Evolutionary conservation across 2,888 invertebrate species (phyloP).

Genomic region (Melanotus villosus): DNA sequence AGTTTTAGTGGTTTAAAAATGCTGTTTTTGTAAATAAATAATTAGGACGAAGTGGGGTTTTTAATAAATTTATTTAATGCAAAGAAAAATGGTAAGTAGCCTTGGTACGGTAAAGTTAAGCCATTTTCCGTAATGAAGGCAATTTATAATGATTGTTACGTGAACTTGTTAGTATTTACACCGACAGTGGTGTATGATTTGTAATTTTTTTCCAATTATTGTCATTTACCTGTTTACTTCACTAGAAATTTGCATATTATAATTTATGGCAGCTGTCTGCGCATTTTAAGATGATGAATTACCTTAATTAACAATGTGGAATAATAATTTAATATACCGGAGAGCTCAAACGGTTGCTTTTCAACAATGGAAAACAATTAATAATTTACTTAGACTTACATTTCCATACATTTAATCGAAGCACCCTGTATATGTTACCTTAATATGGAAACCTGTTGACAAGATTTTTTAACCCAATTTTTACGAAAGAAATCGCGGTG

Average conservation of each 20-base stretch:
- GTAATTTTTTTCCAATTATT: slow-evolving; percentile 5
- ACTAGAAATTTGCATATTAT: slow-evolving; percentile 10
- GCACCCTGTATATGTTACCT: too few relatives aligned
- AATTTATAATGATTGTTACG: slow-evolving; percentile 27
- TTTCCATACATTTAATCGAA: too few relatives aligned
- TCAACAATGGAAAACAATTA: too few relatives aligned
- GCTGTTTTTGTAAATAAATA: too few relatives aligned
- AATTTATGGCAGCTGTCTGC: slow-evolving; percentile 1
- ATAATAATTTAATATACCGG: background rate
- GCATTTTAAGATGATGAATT: slow-evolving; percentile 17
- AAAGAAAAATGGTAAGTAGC: too few relatives aligned
- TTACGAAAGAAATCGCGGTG: background rate
- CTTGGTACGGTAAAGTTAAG: slow-evolving; percentile 11
- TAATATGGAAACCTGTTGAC: too few relatives aligned
- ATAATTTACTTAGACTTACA: too few relatives aligned
- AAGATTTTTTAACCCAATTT: too few relatives aligned
- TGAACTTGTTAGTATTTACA: slow-evolving; percentile 18
- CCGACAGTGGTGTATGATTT: slow-evolving; percentile 21
- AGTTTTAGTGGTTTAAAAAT: too few relatives aligned
- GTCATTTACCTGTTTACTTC: slow-evolving; percentile 15
- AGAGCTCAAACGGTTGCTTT: too few relatives aligned
- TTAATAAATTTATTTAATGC: too few relatives aligned
- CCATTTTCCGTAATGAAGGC: slow-evolving; percentile 11
- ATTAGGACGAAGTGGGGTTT: too few relatives aligned
- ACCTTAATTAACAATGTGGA: background rate